Percentiles rank a stretch among this genome's conserved stretches.
Conservation (phyloP, 2,113 vertebrate genomes). For the Odobenus rosmarus region DNA sequence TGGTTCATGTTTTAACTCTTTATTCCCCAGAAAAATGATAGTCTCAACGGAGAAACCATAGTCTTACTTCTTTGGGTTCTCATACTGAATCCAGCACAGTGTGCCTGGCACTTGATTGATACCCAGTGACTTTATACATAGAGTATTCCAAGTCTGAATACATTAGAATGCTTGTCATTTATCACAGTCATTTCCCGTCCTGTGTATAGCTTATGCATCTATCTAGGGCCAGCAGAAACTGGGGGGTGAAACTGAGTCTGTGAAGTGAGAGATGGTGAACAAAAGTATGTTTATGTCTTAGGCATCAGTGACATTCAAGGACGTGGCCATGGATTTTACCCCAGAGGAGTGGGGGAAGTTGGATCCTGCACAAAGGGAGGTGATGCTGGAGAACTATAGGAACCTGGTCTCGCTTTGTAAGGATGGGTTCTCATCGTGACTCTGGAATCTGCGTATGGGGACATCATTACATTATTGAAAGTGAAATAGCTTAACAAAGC, state of each 20-base stretch:
- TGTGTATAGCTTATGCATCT: background rate
- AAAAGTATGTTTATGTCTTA: conserved; percentile 58
- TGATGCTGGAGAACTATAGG: conserved; percentile 79
- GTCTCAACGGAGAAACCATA: background rate
- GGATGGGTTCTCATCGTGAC: background rate
- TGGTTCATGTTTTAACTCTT: conserved; percentile 5
- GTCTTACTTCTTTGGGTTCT: background rate
- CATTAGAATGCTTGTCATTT: background rate
- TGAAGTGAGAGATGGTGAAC: background rate
- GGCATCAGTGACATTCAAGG: conserved; percentile 77
- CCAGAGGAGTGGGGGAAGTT: conserved; percentile 79
- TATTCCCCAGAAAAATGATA: background rate
- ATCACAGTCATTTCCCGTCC: background rate
- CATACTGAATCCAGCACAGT: background rate
- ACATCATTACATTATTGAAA: background rate
- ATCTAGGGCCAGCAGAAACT: background rate
- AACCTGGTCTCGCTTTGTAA: conserved; percentile 79
- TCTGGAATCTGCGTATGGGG: background rate
- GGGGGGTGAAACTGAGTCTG: background rate
- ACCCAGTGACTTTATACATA: background rate
- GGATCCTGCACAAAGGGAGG: conserved; percentile 67
- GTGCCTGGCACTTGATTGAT: background rate
- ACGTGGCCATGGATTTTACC: conserved; percentile 81
- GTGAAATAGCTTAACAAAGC: background rate
- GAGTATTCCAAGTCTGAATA: background rate